Percentiles rank a stretch among this genome's conserved stretches.
phyloP scores from a whole-genome alignment of 2,797 vertebrate genomes.

The Cheirogaleus major region DNA sequence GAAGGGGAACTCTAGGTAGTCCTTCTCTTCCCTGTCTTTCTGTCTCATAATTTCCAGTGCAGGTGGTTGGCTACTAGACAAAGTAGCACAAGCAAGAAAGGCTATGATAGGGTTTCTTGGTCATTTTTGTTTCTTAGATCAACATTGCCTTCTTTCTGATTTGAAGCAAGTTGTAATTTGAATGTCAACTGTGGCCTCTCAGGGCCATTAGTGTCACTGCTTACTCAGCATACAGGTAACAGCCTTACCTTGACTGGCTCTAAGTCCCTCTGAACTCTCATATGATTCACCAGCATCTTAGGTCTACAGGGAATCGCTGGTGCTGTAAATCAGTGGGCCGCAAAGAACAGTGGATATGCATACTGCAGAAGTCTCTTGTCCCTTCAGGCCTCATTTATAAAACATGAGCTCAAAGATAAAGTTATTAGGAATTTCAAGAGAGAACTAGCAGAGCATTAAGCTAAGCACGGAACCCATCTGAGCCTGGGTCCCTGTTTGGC shows the following conservation, averaged over 20 bases:
- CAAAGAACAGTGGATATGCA: background rate
- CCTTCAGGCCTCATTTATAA: background rate
- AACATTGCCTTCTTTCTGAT: background rate
- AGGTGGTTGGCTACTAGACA: background rate
- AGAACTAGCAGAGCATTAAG: background rate
- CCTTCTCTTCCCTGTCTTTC: background rate
- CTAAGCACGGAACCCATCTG: background rate
- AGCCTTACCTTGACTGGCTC: background rate
- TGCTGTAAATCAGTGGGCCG: background rate
- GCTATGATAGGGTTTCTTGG: background rate
- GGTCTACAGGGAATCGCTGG: background rate
- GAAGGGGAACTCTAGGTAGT: too few relatives aligned
- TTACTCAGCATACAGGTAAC: background rate
- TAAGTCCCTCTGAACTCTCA: background rate
- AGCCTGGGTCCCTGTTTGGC: background rate
- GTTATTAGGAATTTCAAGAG: background rate
- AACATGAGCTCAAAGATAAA: background rate
- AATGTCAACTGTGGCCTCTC: background rate
- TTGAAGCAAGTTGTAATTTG: background rate
- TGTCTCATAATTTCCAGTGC: background rate
- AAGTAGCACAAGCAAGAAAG: background rate
- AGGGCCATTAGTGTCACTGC: background rate
- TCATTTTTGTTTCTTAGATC: background rate
- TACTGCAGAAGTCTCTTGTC: background rate
- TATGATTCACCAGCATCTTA: background rate